Base-by-base conservation (phyloP, 2,113 vertebrate species). In the Clarias macrocephalus region DNA sequence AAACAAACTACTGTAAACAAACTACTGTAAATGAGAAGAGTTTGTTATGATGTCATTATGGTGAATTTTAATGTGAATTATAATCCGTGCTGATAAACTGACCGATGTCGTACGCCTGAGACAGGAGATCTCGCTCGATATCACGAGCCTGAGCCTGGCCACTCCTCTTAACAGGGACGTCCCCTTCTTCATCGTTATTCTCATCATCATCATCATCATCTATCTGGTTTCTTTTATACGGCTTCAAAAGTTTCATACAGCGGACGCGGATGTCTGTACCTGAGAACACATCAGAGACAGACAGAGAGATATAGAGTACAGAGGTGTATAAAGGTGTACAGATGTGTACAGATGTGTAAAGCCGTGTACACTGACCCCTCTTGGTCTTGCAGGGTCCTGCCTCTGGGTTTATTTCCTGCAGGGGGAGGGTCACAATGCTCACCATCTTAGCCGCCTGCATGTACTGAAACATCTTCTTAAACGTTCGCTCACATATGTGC, bases 101-200 rank as follows among this genome's bases (percentile, higher is more conserved):
- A 99, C 98, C 95, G 75, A 97, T 94, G 42, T 97, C 94, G n/a
- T 98, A 99, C 57, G 97, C 97, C 92, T 99, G 98, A 0, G 96
- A 94, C 70, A 99, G 93, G 88, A 97, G 90, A 80, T 99, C 98
- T 16, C 92, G 95, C 93, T 99, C 97, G 10, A 95, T 96, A 88
- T 97, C 92, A 4, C 96, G 94, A 56, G 97, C 96, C 87, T 96
- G 94, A 0, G 93, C 91, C 10, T 94, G 94, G 18, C 93, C 83
- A 1, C 16, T 88, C 89, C 94, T 95, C 72, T 93, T 95, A 59
- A 93, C 86, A 0, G 16, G 60, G 42, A 33, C 91, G 0, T 73
- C 21, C 0, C 88, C 86, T 0, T 92, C 90, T 6, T 94, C 95
- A 15, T 96, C 94, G 0, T 97, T 96, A 6, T 98, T 96, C 0